phyloP scores from a whole-genome alignment of 2,113 vertebrate species.

The Syngnathus scovelli region DNA sequence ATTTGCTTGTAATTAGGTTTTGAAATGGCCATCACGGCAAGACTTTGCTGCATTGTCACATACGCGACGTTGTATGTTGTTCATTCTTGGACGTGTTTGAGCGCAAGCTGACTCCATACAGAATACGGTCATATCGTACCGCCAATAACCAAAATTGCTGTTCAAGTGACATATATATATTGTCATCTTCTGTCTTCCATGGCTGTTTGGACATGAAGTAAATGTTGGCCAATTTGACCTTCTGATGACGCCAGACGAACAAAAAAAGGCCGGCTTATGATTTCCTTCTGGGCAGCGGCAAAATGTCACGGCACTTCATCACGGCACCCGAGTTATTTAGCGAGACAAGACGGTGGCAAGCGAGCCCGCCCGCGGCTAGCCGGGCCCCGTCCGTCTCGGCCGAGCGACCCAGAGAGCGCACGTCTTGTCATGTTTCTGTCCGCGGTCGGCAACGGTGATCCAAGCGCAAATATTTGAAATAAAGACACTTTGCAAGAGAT shows the following conservation, averaged over 20 bases:
- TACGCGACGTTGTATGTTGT: background rate
- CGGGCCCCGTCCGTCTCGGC: too few species aligned
- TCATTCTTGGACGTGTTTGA: background rate
- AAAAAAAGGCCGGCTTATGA: background rate
- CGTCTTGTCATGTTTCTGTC: background rate
- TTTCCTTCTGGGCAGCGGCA: constrained; percentile 1
- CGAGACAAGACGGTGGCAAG: constrained; percentile 1
- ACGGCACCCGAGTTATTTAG: background rate
- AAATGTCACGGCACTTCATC: constrained; percentile 6
- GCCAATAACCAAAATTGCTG: too few species aligned
- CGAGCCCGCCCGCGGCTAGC: background rate
- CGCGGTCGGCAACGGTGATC: background rate
- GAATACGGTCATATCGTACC: too few species aligned
- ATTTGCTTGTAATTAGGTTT: constrained; percentile 55
- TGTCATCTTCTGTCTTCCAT: background rate
- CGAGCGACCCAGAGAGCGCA: background rate
- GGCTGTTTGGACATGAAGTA: background rate
- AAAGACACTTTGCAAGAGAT: background rate
- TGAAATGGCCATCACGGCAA: constrained; percentile 36
- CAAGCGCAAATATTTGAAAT: too few species aligned
- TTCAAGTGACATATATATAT: background rate
- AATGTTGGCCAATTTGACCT: constrained; percentile 2
- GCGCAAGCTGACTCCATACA: background rate
- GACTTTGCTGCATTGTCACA: background rate
- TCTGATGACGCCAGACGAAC: background rate